Base-by-base conservation (phyloP, 2,888 invertebrate species). In the Diplolepis rosae region DNA sequence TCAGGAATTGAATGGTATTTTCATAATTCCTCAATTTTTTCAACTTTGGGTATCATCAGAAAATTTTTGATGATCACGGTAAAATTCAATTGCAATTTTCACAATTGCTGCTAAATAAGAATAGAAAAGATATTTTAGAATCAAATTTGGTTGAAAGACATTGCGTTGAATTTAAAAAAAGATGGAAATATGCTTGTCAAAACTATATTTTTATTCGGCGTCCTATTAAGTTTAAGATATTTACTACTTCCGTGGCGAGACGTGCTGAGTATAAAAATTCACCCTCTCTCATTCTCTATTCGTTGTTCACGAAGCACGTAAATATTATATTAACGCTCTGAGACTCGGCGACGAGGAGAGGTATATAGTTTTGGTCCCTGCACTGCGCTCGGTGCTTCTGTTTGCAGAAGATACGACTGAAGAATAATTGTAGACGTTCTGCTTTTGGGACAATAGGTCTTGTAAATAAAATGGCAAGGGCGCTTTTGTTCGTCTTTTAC, bases 121-220 rank as follows among this genome's bases (percentile, higher is more conserved):
- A n/a, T n/a, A n/a, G n/a, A n/a, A n/a, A n/a, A n/a, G n/a, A n/a
- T 54, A 30, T 18, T 54, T 54, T 4, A 45, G 24, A 50, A 50
- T n/a, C n/a, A n/a, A n/a, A n/a, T n/a, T n/a, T n/a, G n/a, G n/a
- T n/a, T n/a, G 48, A 39, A 13, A 61, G 39, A 24, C 27, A 39
- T 32, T 32, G 15, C 30, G 24, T 61, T 22, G 35, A 24, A 61
- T 61, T 61, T 61, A 13, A 4, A 13, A 35, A 39, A n/a, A 24
- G 35, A 24, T 35, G n/a, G 11, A 61, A 61, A 61, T 35, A n/a
- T 61, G 39, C 61, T 61, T 61, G 61, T 61, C 39, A 61, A 61
- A 61, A 61, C 61, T 61, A 39, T 61, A 39, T 61, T 61, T 61
- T 61, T 61, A 61, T 61, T 61, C 61, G 61, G 61, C 61, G 61